Evolutionary conservation across 2,113 vertebrate genomes (phyloP).

Genomic region (Dasypus novemcinctus): DNA sequence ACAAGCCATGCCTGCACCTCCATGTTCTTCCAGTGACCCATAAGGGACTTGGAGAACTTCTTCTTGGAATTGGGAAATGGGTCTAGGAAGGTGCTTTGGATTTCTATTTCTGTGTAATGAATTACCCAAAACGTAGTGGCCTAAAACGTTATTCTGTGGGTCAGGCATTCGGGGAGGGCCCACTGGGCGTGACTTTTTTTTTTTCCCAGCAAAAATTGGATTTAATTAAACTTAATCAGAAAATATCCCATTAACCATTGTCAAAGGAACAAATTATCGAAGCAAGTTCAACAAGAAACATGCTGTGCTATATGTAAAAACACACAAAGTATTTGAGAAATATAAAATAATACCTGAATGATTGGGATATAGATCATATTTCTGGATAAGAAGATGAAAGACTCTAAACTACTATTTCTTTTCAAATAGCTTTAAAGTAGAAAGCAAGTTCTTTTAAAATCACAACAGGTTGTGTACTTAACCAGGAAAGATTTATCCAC

Average conservation of each 20-base stretch:
- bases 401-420: conserved; percentile 34
- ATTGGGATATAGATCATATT: neutral
- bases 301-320: neutral
- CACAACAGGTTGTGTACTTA: conserved; percentile 30
- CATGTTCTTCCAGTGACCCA: neutral
- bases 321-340: conserved; percentile 5
- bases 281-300: neutral
- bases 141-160: neutral
- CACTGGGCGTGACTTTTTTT: too few relatives aligned
- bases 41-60: neutral
- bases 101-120: neutral
- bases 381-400: neutral
- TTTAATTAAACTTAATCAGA: conserved; percentile 9
- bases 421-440: conserved; percentile 24
- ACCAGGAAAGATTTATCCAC: conserved; percentile 28
- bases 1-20: neutral
- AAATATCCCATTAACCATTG: neutral
- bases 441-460: conserved; percentile 49
- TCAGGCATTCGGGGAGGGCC: neutral
- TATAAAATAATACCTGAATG: conserved; percentile 17
- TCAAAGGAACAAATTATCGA: neutral
- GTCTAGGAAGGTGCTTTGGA: neutral
- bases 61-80: neutral
- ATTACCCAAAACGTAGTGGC: neutral
- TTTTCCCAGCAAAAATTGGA: neutral